Evolutionary conservation across 2,888 invertebrate species (phyloP).

Genomic region (Drosophila paranaensis): DNA sequence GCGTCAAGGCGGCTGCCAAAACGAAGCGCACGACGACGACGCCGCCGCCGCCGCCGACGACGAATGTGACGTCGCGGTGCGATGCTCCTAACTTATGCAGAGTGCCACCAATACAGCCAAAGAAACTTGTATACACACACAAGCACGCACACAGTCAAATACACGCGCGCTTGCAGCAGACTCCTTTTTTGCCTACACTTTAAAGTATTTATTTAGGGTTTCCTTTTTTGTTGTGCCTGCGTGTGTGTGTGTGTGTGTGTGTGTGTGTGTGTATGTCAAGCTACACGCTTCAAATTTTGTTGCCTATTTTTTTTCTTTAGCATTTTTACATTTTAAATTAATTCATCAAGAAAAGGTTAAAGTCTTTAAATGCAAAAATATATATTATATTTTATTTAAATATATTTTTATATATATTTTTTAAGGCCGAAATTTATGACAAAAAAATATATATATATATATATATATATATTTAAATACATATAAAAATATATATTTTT

Average conservation of each 20-base stretch:
- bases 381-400: constrained; percentile 1
- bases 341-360: background rate
- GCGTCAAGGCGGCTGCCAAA: constrained; percentile 50
- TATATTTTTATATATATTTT: background rate
- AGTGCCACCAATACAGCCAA: constrained; percentile 52
- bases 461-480: no score
- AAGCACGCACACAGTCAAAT: constrained; percentile 23
- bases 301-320: background rate
- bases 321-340: background rate
- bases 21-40: constrained; percentile 50
- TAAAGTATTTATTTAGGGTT: constrained; percentile 65
- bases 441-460: no score
- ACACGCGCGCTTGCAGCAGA: constrained; percentile 61
- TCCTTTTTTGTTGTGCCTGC: constrained; percentile 28
- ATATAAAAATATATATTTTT: background rate
- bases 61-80: constrained; percentile 46
- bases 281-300: background rate
- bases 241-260: background rate
- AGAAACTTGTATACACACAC: constrained; percentile 32
- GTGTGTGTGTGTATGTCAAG: background rate
- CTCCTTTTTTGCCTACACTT: constrained; percentile 53
- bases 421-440: no score
- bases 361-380: background rate
- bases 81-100: constrained; percentile 58
- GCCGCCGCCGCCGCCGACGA: constrained; percentile 18